Base-by-base conservation (phyloP, 53 echinoderm and acorn worm species). In the Zoroaster sp. region DNA sequence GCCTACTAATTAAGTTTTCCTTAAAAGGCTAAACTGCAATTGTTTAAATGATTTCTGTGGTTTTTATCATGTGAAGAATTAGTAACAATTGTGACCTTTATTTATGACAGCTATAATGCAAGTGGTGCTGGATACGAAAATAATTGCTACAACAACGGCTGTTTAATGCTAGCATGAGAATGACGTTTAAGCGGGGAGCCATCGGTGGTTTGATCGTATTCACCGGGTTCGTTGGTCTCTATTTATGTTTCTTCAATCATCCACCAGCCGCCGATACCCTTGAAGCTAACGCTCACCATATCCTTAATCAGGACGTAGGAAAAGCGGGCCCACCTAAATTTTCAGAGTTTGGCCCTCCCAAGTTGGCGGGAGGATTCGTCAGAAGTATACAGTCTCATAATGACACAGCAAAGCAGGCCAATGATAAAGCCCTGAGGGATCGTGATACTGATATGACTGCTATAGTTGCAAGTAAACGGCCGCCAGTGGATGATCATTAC, bases 231-330 rank as follows among this genome's bases (percentile, higher is more conserved):
- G 72, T 89, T 8, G 98, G 95, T 12, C 51, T 94, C 15, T 98
- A 98, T 69, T 14, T 98, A 9, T 69, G 41, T 15, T 95, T 92
- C 77, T 98, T 98, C 75, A 92, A 98, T 78, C 98, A 93, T 40
- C 93, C 95, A 43, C 89, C 95, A 11, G 91, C 94, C 0, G 63
- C 54, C 9, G 88, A 95, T 5, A 95, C 94, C 0, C 91, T 98
- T 0, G 66, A 49, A 13, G 91, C 89, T 6, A 98, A 98, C 69
- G 89, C 91, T 35, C 78, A 89, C 12, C 35, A 51, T 21, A 47
- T 30, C 12, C 40, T 39, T 28, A 25, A 30, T 14, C 43, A 28
- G 25, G 66, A 69, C 2, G 89, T 37, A 6, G 66, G 23, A 35
- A 46, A 41, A 30, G 7, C 40, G 8, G 35, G 70, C 51, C 85